Conservation (phyloP, 2,888 invertebrate species). For the Lamellibrachia columna region DNA sequence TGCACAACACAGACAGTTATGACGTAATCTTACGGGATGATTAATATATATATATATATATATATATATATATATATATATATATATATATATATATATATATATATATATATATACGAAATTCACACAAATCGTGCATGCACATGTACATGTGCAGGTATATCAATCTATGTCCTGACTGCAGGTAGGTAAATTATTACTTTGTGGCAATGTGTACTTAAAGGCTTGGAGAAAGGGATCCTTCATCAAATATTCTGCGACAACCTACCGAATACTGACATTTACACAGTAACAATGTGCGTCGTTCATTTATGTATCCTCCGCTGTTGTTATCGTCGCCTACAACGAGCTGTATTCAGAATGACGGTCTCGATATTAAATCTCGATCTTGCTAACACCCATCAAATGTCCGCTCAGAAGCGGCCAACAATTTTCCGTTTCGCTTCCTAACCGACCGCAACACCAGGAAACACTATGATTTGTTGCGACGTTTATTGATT, state of each 20-base stretch:
- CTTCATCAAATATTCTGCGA: too few species aligned
- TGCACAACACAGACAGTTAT: neutral
- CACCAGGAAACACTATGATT: neutral
- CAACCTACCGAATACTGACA: neutral
- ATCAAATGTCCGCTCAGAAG: neutral
- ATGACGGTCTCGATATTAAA: neutral
- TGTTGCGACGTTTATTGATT: conserved; percentile 1
- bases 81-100: too few species aligned
- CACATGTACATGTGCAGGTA: neutral
- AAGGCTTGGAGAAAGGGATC: too few species aligned
- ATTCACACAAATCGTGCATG: neutral
- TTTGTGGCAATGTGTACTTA: too few species aligned
- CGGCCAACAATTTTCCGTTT: neutral
- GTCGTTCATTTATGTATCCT: neutral
- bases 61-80: too few species aligned
- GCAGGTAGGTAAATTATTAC: neutral
- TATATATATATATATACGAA: too few species aligned
- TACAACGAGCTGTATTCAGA: neutral
- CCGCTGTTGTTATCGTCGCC: neutral
- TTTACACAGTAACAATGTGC: neutral
- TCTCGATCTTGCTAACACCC: neutral
- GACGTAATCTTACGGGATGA: neutral
- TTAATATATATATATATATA: too few species aligned
- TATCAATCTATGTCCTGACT: neutral
- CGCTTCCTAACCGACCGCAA: neutral